Evolutionary conservation across 92 coral and sea anemone genomes (phyloP).

Genomic region (Zoanthus gigantus): DNA sequence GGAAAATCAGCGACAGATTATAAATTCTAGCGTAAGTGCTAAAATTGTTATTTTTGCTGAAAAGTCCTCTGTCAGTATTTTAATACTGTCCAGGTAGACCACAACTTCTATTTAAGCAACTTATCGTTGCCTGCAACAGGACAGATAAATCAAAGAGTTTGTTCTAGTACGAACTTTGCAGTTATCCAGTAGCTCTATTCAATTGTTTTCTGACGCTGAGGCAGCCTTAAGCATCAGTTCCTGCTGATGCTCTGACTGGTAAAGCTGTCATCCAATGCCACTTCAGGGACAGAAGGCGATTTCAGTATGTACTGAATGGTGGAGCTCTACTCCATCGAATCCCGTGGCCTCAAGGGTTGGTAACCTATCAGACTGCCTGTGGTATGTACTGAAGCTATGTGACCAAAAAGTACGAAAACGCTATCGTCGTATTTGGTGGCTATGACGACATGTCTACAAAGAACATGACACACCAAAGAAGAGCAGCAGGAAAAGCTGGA

Average conservation of each 20-base stretch:
- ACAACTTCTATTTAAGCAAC: slow-evolving; percentile 32
- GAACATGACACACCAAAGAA: slow-evolving; percentile 47
- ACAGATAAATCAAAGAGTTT: neutral
- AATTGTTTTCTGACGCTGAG: slow-evolving; percentile 16
- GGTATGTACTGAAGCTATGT: slow-evolving; percentile 38
- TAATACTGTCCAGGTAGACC: slow-evolving; percentile 37
- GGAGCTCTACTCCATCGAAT: neutral
- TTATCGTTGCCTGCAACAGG: slow-evolving; percentile 38
- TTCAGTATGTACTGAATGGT: neutral
- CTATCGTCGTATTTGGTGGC: neutral
- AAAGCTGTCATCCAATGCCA: neutral
- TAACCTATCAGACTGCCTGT: neutral
- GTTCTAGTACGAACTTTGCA: slow-evolving; percentile 13
- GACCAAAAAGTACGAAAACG: slow-evolving; percentile 1
- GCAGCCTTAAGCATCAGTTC: slow-evolving; percentile 2
- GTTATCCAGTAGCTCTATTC: slow-evolving; percentile 14
- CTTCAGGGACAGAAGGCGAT: neutral
- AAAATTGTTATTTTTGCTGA: slow-evolving; percentile 37
- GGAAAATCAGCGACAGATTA: slow-evolving; percentile 6
- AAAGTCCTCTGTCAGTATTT: slow-evolving; percentile 35
- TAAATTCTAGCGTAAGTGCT: slow-evolving; percentile 34
- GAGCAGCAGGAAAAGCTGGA: slow-evolving; percentile 45
- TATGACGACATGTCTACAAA: neutral
- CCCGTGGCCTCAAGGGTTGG: neutral
- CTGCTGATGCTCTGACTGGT: slow-evolving; percentile 3